Base-by-base conservation (phyloP, 2,888 invertebrate species). In the Diaphora mendica region DNA sequence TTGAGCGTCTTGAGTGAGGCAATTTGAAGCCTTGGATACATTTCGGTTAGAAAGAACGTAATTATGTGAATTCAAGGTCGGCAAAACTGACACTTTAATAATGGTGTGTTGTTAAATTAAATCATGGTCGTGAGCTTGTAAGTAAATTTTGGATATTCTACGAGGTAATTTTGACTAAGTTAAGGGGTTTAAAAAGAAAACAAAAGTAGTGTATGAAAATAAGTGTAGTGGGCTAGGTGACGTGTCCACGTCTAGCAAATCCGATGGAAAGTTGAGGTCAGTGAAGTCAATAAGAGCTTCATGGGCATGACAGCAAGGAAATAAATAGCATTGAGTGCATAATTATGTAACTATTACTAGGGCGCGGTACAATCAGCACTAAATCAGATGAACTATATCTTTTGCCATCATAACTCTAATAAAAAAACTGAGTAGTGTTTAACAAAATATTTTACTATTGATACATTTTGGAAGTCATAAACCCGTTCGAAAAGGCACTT, bases 401-500 rank as follows among this genome's bases (percentile, higher is more conserved):
- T 30, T 59, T 30, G 5, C 15, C 1, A 15, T 15, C 3, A 26
- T 26, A 15, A 30, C 26, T 59, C 5, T 4, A 59, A 5, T 15
- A 13, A 59, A 30, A 59, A 30, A 55, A 15, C 20, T 17, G 30
- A 39, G n/a, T 17, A 68, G 13, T 26, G 64, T 51, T 70, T 35
- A 30, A 64, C 23, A 48, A 48, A 33, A 70, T 51, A 35, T 51
- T 71, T 65, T 20, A 35, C 9, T 26, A 8, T n/a, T 65, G 15
- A 70, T 70, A 75, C 48, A 72, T 72, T 76, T 82, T 73, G 76
- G 70, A 48, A 51, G 44, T 65, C 55, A 55, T 68, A 55, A 68
- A 68, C 17, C 67, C 30, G 20, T 44, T 8, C 35, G 17, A 51
- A 68, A 68, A 55, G 20, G 26, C 42, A 7, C 59, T 35, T 35